A percentile compares a stretch with the other conserved stretches of the same genome.
These are phyloP conservation scores for Aurelia aurita complex sp. Pacific DNA, from an alignment of 30 jellyfish, hydroid and myxozoan genomes.

Conservation along the genomic window DNA sequence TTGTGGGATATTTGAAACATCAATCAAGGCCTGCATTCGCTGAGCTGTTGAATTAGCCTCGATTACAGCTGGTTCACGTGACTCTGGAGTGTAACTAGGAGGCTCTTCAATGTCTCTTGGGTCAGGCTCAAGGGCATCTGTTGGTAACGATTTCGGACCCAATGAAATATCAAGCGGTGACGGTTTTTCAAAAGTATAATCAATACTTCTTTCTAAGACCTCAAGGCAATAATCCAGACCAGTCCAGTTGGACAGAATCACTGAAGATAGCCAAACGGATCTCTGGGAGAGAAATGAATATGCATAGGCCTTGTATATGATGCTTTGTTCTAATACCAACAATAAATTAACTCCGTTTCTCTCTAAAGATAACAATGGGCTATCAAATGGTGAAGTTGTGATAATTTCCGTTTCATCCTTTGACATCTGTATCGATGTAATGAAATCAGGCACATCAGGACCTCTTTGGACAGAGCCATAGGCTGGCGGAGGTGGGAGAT, in stretches of 20 bases:
- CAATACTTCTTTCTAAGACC: slow-evolving; percentile 69
- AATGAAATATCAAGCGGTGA: slow-evolving; percentile 58
- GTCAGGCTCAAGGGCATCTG: slow-evolving; percentile 63
- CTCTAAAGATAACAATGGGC: slow-evolving; percentile 49
- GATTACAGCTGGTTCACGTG: slow-evolving; percentile 66
- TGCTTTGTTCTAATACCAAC: slow-evolving; percentile 72
- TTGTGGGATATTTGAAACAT: slow-evolving; percentile 37
- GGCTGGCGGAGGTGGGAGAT: slow-evolving; percentile 46
- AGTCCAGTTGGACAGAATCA: slow-evolving; percentile 72
- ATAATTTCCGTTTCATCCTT: slow-evolving; percentile 8
- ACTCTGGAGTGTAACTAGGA: slow-evolving; percentile 71
- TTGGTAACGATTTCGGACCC: slow-evolving; percentile 43
- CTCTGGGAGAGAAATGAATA: slow-evolving; percentile 84
- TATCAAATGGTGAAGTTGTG: slow-evolving; percentile 19
- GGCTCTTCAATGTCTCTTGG: slow-evolving; percentile 64
- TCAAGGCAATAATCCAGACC: slow-evolving; percentile 80
- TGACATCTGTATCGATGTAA: not conserved
- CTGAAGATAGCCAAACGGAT: slow-evolving; percentile 79
- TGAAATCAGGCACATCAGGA: slow-evolving; percentile 1
- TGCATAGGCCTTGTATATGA: slow-evolving; percentile 65
- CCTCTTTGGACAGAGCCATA: slow-evolving; percentile 10
- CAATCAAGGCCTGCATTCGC: slow-evolving; percentile 68
- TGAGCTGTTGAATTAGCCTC: slow-evolving; percentile 49
- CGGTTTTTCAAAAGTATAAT: slow-evolving; percentile 63
- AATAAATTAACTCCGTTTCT: slow-evolving; percentile 78